phyloP scores from a whole-genome alignment of 2,113 vertebrate species.

The Gopherus flavomarginatus region DNA sequence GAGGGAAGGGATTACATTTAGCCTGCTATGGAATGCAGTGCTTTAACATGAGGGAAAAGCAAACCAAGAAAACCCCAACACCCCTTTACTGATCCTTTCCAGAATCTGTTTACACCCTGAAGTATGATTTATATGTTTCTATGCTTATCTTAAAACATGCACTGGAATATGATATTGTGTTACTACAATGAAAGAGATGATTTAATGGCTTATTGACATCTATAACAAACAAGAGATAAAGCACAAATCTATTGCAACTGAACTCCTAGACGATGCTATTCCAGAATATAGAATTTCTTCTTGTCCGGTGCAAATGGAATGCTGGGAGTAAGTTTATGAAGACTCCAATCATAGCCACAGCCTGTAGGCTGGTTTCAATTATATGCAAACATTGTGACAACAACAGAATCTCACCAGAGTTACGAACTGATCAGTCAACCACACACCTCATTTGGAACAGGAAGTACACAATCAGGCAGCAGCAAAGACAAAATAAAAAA shows the following conservation, averaged over 20 bases:
- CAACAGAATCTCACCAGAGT: too few relatives aligned
- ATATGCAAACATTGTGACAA: not conserved
- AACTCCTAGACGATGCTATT: not conserved
- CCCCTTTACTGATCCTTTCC: not conserved
- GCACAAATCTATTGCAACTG: not conserved
- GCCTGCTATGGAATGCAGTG: not conserved
- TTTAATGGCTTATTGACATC: not conserved
- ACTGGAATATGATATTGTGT: not conserved
- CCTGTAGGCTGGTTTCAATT: not conserved
- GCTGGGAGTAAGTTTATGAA: not conserved
- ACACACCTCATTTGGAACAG: too few relatives aligned
- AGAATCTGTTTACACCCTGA: not conserved
- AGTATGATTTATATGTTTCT: not conserved
- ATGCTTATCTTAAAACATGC: not conserved
- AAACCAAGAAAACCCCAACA: not conserved
- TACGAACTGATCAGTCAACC: too few relatives aligned
- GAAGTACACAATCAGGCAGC: too few relatives aligned
- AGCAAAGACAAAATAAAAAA: too few relatives aligned
- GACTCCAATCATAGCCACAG: not conserved
- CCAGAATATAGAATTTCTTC: not conserved
- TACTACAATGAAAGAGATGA: not conserved
- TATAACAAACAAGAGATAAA: not conserved
- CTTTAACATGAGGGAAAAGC: not conserved
- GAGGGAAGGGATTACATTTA: not conserved
- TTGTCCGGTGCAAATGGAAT: fast-evolving